phyloP scores from a whole-genome alignment of 2,113 vertebrate genomes.

The Crotalus tigris region DNA sequence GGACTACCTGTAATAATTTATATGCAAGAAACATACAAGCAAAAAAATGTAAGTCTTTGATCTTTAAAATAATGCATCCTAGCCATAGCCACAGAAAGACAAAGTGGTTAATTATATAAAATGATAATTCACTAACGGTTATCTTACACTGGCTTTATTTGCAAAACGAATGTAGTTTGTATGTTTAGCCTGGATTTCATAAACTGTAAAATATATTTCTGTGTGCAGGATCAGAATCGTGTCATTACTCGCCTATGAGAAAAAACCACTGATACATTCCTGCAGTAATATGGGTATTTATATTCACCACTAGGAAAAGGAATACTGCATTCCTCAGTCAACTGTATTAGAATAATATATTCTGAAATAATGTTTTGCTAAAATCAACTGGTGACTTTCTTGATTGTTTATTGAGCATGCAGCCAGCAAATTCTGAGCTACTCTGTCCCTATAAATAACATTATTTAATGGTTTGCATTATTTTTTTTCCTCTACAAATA shows the following conservation, averaged over 20 bases:
- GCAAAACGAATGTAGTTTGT: neutral
- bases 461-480: neutral
- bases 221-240: neutral
- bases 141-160: neutral
- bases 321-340: neutral
- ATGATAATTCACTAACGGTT: neutral
- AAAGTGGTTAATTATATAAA: neutral
- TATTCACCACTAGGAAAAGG: neutral
- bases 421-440: conserved; percentile 8
- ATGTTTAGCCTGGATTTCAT: neutral
- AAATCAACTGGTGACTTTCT: neutral
- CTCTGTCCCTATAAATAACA: neutral
- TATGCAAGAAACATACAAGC: neutral
- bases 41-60: neutral
- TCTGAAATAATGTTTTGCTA: neutral
- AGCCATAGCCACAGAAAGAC: neutral
- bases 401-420: neutral
- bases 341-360: neutral
- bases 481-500: conserved; percentile 16
- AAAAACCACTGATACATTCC: conserved; percentile 4
- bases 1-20: neutral
- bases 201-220: neutral
- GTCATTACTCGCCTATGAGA: neutral
- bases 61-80: neutral
- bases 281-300: neutral